Evolutionary conservation across 2,888 invertebrate species (phyloP).

Genomic region (Lagria hirta): DNA sequence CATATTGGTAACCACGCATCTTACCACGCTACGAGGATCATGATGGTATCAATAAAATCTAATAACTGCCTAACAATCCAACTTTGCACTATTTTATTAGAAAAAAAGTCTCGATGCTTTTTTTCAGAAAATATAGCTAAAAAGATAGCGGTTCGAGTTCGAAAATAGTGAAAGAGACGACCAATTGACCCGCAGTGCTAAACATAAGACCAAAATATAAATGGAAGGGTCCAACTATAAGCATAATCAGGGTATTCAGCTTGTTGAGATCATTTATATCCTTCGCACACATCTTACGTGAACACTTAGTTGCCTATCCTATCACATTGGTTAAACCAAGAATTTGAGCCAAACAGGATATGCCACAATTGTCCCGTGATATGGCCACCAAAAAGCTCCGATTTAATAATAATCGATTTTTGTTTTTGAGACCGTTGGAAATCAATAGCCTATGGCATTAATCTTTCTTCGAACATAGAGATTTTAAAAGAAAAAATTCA

Average conservation of each 20-base stretch:
- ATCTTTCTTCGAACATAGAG: no score
- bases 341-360: no score
- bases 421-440: no score
- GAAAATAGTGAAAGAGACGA: conserved; percentile 34
- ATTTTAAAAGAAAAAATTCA: no score
- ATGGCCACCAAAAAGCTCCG: no score
- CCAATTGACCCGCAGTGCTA: conserved; percentile 41
- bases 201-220: conserved; percentile 46
- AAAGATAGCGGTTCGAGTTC: conserved; percentile 26
- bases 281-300: conserved; percentile 10
- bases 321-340: no score
- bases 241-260: conserved; percentile 33
- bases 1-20: conserved; percentile 30
- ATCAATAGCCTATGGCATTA: no score
- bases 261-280: conserved; percentile 22
- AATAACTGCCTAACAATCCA: conserved; percentile 16
- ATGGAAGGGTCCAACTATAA: conserved; percentile 46
- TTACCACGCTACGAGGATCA: conserved; percentile 34
- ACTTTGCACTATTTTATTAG: conserved; percentile 15
- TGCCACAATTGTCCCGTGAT: no score
- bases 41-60: conserved; percentile 25
- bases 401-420: no score
- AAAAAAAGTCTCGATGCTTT: conserved; percentile 21
- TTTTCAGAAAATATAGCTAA: conserved; percentile 19
- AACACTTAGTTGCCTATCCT: conserved; percentile 17